Evolutionary conservation across 92 coral and sea anemone species (phyloP).

Genomic region (Hydrozoanthus gracilis): DNA sequence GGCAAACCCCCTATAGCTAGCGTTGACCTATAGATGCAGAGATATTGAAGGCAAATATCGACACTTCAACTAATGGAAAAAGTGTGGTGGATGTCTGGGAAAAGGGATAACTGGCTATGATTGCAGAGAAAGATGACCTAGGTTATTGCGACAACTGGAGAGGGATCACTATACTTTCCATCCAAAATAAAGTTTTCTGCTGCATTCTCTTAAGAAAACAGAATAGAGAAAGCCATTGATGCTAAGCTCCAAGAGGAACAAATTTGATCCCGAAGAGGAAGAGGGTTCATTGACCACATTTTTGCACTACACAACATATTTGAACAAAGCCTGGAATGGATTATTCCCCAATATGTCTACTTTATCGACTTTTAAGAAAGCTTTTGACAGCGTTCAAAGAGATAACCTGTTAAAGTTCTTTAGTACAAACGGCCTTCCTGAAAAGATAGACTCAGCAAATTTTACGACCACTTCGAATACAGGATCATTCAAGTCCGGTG

Average conservation of each 20-base stretch:
- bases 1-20: not conserved
- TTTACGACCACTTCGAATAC: too few relatives aligned
- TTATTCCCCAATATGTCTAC: not conserved
- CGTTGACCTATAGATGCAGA: slow-evolving; percentile 20
- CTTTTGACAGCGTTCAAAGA: too few relatives aligned
- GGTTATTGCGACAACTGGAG: too few relatives aligned
- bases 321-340: slow-evolving; percentile 12
- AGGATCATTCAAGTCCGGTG: too few relatives aligned
- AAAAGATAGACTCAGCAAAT: too few relatives aligned
- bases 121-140: not conserved
- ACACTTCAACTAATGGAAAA: not conserved
- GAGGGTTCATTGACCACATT: not conserved
- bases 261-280: not conserved
- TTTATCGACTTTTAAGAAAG: too few relatives aligned
- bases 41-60: slow-evolving; percentile 9
- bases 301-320: not conserved
- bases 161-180: not conserved
- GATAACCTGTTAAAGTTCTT: too few relatives aligned
- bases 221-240: not conserved
- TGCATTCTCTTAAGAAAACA: not conserved
- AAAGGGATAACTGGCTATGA: not conserved
- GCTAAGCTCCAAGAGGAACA: not conserved
- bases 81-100: not conserved
- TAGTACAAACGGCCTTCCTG: too few relatives aligned
- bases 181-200: not conserved